Conservation (phyloP, 2,113 vertebrate genomes). For the Danionella cerebrum region DNA sequence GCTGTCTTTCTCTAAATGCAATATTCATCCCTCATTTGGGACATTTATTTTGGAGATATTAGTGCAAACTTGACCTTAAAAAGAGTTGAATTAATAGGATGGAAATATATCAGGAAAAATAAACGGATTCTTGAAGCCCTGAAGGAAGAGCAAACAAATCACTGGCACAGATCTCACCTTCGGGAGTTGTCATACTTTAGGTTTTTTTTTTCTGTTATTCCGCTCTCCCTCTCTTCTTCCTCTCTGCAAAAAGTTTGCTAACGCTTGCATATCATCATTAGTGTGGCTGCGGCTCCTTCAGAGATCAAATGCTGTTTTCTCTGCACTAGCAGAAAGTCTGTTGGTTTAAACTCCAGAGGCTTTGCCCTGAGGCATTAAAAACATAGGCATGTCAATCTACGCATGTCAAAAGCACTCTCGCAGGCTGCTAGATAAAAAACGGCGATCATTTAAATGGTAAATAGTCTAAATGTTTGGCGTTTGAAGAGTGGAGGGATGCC, state of each 20-base stretch:
- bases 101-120: constrained; percentile 38
- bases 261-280: constrained; percentile 41
- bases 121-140: constrained; percentile 39
- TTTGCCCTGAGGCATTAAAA: constrained; percentile 43
- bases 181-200: constrained; percentile 38
- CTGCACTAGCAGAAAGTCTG: constrained; percentile 42
- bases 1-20: constrained; percentile 31
- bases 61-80: constrained; percentile 38
- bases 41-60: constrained; percentile 36
- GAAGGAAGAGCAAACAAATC: constrained; percentile 43
- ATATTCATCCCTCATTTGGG: constrained; percentile 33
- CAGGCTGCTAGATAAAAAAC: constrained; percentile 33
- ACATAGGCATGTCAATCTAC: constrained; percentile 40
- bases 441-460: constrained; percentile 44
- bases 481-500: constrained; percentile 38
- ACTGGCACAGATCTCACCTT: constrained; percentile 43
- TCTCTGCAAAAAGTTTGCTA: constrained; percentile 33
- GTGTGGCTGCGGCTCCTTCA: constrained; percentile 33
- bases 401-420: constrained; percentile 40
- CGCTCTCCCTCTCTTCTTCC: constrained; percentile 9
- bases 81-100: constrained; percentile 43
- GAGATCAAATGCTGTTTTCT: constrained; percentile 45
- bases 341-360: constrained; percentile 41
- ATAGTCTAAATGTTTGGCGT: constrained; percentile 45
- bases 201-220: constrained; percentile 1